Percentiles rank a stretch among this genome's conserved stretches.
These are phyloP conservation scores for Epinotia brunnichana DNA, from an alignment of 2,888 invertebrate genomes.

Conservation along the genomic window DNA sequence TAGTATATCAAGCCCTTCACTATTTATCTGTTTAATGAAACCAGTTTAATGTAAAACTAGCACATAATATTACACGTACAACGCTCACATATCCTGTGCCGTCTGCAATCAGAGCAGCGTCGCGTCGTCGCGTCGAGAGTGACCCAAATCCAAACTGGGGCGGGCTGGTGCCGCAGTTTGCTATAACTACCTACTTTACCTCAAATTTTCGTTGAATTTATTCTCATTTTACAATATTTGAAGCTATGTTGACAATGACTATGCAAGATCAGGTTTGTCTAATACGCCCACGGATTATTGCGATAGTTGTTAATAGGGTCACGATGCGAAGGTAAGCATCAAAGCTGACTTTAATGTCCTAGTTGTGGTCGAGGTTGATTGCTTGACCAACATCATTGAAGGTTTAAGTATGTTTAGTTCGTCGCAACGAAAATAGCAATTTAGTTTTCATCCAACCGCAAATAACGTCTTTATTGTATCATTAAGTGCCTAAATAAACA, in stretches of 20 bases:
- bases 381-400: constrained; percentile 9
- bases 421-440: constrained; percentile 5
- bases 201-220: constrained; percentile 7
- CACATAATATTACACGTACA: constrained; percentile 38
- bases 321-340: constrained; percentile 16
- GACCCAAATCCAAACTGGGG: constrained; percentile 40
- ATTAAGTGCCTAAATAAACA: constrained; percentile 7
- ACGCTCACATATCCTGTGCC: constrained; percentile 36
- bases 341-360: constrained; percentile 3
- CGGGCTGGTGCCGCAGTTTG: constrained; percentile 32
- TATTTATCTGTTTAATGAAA: constrained; percentile 7
- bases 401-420: neutral
- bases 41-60: constrained; percentile 35
- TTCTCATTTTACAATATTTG: constrained; percentile 3
- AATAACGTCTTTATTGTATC: neutral
- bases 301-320: constrained; percentile 32
- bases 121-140: constrained; percentile 38
- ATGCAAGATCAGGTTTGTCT: constrained; percentile 16
- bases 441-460: neutral
- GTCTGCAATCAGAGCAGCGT: constrained; percentile 38
- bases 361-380: constrained; percentile 13
- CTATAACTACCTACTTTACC: constrained; percentile 31
- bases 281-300: constrained; percentile 34
- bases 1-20: too few species aligned
- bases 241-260: neutral